Evolutionary conservation across 2,797 vertebrate species (phyloP).

Genomic region (Notolepis coatsorum): DNA sequence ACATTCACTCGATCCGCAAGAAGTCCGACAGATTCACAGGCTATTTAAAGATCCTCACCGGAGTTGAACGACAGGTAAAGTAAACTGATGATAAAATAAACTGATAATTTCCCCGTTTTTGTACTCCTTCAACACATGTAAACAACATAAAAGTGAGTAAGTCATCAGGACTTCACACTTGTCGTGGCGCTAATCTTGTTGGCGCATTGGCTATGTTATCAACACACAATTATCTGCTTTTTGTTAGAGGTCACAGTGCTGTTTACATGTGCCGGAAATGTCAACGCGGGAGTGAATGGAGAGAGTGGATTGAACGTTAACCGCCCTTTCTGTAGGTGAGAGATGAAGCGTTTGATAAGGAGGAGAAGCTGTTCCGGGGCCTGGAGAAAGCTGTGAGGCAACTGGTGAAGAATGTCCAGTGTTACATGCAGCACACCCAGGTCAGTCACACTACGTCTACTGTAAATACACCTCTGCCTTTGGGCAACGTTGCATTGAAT

Average conservation of each 20-base stretch:
- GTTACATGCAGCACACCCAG: slow-evolving; percentile 85
- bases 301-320: slow-evolving; percentile 1
- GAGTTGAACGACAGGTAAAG: slow-evolving; percentile 93
- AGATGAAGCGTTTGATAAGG: slow-evolving; percentile 91
- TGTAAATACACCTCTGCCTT: not conserved
- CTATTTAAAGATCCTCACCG: slow-evolving; percentile 92
- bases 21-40: slow-evolving; percentile 96
- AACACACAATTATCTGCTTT: not conserved
- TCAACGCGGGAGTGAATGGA: not conserved
- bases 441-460: too few relatives aligned
- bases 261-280: not conserved
- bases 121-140: not conserved
- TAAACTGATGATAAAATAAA: not conserved
- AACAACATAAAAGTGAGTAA: not conserved
- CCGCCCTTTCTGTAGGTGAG: slow-evolving; percentile 85
- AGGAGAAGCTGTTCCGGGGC: slow-evolving; percentile 92
- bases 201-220: too few relatives aligned
- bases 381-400: slow-evolving; percentile 92
- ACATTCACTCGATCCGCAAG: slow-evolving; percentile 96
- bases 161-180: not conserved
- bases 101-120: not conserved
- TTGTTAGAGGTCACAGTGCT: not conserved
- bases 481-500: not conserved
- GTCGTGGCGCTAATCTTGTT: too few relatives aligned
- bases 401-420: slow-evolving; percentile 88